phyloP scores from a whole-genome alignment of 2,888 invertebrate genomes.

The Rugalucina vietnamica region DNA sequence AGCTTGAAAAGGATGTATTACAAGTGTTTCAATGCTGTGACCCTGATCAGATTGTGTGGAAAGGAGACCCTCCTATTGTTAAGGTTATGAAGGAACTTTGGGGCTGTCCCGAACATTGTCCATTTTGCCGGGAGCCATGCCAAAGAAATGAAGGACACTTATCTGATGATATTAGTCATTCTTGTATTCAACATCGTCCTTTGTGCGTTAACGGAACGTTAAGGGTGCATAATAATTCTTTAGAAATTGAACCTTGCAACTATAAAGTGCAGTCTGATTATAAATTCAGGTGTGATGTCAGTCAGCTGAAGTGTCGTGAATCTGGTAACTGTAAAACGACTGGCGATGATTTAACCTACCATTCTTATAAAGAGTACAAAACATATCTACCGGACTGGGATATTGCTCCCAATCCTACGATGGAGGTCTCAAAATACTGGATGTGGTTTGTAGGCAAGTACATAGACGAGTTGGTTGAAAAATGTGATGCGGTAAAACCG shows the following conservation, averaged over 20 bases:
- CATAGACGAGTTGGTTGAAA: background rate
- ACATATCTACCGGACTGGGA: background rate
- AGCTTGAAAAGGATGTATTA: background rate
- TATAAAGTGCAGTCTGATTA: background rate
- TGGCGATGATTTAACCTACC: background rate
- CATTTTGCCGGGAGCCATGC: background rate
- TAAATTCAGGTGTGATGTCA: background rate
- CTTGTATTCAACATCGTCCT: background rate
- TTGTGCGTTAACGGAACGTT: background rate
- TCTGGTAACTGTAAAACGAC: background rate
- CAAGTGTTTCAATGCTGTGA: background rate
- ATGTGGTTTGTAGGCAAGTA: conserved; percentile 5
- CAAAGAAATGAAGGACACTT: background rate
- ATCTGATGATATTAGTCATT: background rate
- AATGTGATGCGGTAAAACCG: background rate
- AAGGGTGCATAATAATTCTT: background rate
- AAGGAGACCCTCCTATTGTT: background rate
- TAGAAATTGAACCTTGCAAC: background rate
- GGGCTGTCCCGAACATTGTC: background rate
- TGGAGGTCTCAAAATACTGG: conserved; percentile 4
- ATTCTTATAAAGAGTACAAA: conserved; percentile 1
- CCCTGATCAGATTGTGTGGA: background rate
- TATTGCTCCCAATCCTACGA: background rate
- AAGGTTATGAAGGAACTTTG: background rate
- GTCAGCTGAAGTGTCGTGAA: background rate